Evolutionary conservation across 1,140 invertebrate genomes (phyloP), one percentile per base, ranked within the genome.

Genomic region (Sminthurinus signatus): DNA sequence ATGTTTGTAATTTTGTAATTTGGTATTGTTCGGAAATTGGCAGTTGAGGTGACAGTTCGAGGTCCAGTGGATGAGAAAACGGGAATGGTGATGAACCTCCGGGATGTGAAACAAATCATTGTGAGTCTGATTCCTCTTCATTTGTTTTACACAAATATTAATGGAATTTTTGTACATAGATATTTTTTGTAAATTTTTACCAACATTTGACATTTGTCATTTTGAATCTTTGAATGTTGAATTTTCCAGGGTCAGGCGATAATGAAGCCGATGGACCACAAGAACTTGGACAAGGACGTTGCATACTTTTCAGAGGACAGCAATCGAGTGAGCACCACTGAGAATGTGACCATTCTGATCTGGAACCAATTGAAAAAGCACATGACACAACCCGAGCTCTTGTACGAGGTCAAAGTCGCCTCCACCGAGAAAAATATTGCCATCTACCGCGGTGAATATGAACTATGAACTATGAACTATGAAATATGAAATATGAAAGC

Each of bases 391-490:
- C 85, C 85, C 2, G 80, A 85, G 50, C 74, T 91, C 51, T 80
- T 98, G 10, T 86, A 93, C 75, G 89, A 96, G 81, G 86, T 98
- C 0, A 96, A 93, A 80, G 84, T 99, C 65, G 82, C 89, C 75
- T 95, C 98, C 82, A 98, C 96, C 52, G 93, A 96, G 72, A 98
- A 98, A 76, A 98, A 98, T 80, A 85, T 93, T 73, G 87, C 95
- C 28, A 80, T 82, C 70, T 98, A 93, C 76, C 81, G 86, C 65
- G 92, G 91, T 46, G 88, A 88, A 69, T 75, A 48, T n/a, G 58
- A 67, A 48, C n/a, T n/a, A n/a, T n/a, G n/a, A n/a, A n/a, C n/a
- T n/a, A n/a, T n/a, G n/a, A n/a, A n/a, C n/a, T n/a, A n/a, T n/a
- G n/a, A n/a, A n/a, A n/a, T n/a, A n/a, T n/a, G n/a, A n/a, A n/a